Percentiles rank a stretch among this genome's conserved stretches.
These are phyloP conservation scores for Antechinus flavipes DNA, from an alignment of 2,113 vertebrate genomes.

Conservation along the genomic window DNA sequence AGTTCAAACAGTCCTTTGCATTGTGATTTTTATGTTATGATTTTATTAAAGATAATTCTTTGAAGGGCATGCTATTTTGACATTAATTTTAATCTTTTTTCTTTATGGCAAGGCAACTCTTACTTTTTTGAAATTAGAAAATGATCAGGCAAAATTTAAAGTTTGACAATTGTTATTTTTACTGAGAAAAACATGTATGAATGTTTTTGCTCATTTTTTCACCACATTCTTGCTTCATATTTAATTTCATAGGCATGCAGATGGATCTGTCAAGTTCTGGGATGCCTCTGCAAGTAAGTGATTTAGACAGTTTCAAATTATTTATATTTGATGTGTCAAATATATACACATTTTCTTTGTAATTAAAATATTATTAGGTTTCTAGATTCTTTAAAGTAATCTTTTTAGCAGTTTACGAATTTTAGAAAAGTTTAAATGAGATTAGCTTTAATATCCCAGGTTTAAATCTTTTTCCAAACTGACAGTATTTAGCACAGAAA, in stretches of 20 bases:
- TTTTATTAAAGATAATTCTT: neutral
- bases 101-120: neutral
- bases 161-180: neutral
- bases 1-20: slow-evolving; percentile 9
- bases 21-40: neutral
- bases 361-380: neutral
- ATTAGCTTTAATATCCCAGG: neutral
- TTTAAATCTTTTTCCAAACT: neutral
- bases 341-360: neutral
- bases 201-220: neutral
- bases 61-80: neutral
- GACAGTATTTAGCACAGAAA: neutral
- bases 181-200: neutral
- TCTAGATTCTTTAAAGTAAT: neutral
- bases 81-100: neutral
- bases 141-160: neutral
- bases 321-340: neutral
- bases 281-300: slow-evolving; percentile 93
- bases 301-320: slow-evolving; percentile 20
- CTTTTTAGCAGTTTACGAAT: slow-evolving; percentile 25
- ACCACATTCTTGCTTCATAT: slow-evolving; percentile 40
- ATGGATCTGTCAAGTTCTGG: slow-evolving; percentile 99
- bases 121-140: neutral
- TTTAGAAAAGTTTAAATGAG: neutral
- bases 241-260: slow-evolving; percentile 91